phyloP scores from a whole-genome alignment of 2,888 invertebrate genomes.

The Tanypteryx hageni region DNA sequence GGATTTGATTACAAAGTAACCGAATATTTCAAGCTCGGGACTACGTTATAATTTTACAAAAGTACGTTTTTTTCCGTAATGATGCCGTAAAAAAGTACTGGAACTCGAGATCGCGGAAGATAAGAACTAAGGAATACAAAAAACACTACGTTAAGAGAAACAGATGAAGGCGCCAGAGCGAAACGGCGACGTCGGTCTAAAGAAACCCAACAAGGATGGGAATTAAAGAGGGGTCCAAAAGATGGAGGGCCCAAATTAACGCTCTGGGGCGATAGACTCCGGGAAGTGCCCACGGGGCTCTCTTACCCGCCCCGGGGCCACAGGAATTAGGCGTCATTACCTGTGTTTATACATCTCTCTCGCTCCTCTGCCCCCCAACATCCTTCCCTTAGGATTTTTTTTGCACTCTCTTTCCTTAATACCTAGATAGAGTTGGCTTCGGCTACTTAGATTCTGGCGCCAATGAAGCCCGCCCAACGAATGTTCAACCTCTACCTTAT shows the following conservation, averaged over 20 bases:
- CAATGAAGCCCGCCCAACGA: conserved; percentile 25
- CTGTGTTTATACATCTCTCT: conserved; percentile 63
- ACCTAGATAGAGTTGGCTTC: not conserved
- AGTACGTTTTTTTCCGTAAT: conserved; percentile 42
- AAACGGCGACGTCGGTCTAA: conserved; percentile 41
- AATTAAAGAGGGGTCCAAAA: conserved; percentile 35
- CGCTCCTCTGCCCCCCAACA: not conserved
- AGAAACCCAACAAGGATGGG: conserved; percentile 15
- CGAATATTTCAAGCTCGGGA: not conserved
- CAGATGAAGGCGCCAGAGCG: conserved; percentile 48
- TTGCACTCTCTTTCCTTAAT: conserved; percentile 45
- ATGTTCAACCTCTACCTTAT: not conserved
- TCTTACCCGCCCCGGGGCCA: conserved; percentile 9
- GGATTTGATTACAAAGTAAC: not conserved
- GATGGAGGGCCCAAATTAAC: conserved; percentile 54
- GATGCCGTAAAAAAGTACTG: conserved; percentile 17
- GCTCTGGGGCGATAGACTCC: conserved; percentile 54
- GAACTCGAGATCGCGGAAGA: conserved; percentile 41
- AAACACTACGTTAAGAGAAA: not conserved
- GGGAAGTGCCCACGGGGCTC: not conserved
- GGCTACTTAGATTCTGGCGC: conserved; percentile 41
- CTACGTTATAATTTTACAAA: not conserved
- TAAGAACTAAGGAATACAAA: conserved; percentile 26
- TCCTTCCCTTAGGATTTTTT: not conserved
- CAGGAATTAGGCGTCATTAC: conserved; percentile 57